phyloP scores from a whole-genome alignment of 2,888 invertebrate genomes.

The Seira musarum region DNA sequence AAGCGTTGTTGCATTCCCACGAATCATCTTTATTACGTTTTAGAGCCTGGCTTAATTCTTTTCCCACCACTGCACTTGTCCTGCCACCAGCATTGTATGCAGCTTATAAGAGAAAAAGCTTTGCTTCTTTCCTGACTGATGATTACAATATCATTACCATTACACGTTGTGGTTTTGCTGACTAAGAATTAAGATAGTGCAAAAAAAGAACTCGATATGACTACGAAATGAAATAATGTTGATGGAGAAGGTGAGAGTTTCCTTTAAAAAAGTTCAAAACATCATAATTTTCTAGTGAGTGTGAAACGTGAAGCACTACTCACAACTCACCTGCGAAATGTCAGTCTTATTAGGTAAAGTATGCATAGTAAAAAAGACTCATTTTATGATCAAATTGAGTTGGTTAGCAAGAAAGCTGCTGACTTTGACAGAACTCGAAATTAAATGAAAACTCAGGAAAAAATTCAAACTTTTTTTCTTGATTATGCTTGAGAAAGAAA shows the following conservation, averaged over 20 bases:
- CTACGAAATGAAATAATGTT: too few species aligned
- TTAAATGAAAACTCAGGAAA: background rate
- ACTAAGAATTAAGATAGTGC: background rate
- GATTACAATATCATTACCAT: slow-evolving; percentile 13
- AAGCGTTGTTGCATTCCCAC: slow-evolving; percentile 9
- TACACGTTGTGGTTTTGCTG: background rate
- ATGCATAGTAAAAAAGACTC: too few species aligned
- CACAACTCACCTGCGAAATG: slow-evolving; percentile 27
- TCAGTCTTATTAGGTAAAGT: background rate
- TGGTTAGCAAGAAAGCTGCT: background rate
- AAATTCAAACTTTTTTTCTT: too few species aligned
- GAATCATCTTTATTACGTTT: slow-evolving; percentile 24
- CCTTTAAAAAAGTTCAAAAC: background rate
- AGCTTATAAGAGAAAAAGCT: too few species aligned
- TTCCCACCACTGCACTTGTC: too few species aligned
- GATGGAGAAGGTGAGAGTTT: slow-evolving; percentile 36
- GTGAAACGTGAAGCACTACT: slow-evolving; percentile 16
- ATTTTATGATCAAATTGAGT: too few species aligned
- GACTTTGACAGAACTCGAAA: background rate
- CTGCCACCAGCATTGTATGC: too few species aligned
- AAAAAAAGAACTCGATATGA: too few species aligned
- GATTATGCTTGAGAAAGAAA: background rate
- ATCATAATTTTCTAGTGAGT: background rate
- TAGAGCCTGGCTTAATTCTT: background rate
- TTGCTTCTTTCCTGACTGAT: background rate